Evolutionary conservation across 2,888 invertebrate species (phyloP).

Genomic region (Eupelmus urozonus): DNA sequence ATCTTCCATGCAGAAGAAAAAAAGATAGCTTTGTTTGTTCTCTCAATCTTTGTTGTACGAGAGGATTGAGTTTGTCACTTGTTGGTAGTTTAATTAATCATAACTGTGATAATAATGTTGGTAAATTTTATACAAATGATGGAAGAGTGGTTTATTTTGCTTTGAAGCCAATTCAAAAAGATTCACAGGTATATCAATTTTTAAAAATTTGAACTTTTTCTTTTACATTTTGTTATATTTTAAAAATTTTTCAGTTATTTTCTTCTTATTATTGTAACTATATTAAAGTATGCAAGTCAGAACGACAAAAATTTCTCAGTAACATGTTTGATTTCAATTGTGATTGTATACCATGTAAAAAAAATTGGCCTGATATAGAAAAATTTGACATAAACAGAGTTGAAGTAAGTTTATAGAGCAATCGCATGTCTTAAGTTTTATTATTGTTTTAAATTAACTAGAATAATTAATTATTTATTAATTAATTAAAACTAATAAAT

Average conservation of each 20-base stretch:
- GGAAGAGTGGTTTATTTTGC: slow-evolving; percentile 29
- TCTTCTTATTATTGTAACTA: slow-evolving; percentile 13
- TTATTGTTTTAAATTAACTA: neutral
- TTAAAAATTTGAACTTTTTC: neutral
- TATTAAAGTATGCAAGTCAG: neutral
- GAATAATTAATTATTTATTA: neutral
- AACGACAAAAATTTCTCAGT: neutral
- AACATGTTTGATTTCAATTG: slow-evolving; percentile 1
- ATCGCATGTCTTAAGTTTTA: too few species aligned
- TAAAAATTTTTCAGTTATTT: slow-evolving; percentile 20
- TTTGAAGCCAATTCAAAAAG: slow-evolving; percentile 25
- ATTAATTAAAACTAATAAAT: neutral
- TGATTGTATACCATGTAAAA: slow-evolving; percentile 19
- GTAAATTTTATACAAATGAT: slow-evolving; percentile 32
- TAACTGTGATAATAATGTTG: slow-evolving; percentile 20
- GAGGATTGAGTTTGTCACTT: slow-evolving; percentile 12
- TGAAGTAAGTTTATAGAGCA: neutral
- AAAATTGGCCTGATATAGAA: slow-evolving; percentile 1
- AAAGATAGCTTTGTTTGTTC: neutral
- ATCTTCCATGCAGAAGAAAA: neutral
- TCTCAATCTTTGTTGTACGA: slow-evolving; percentile 16
- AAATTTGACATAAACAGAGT: neutral
- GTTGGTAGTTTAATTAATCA: slow-evolving; percentile 27
- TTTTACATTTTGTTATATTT: neutral
- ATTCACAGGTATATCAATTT: slow-evolving; percentile 22